Conservation (phyloP, 2,797 vertebrate species). For the Pampus argenteus region DNA sequence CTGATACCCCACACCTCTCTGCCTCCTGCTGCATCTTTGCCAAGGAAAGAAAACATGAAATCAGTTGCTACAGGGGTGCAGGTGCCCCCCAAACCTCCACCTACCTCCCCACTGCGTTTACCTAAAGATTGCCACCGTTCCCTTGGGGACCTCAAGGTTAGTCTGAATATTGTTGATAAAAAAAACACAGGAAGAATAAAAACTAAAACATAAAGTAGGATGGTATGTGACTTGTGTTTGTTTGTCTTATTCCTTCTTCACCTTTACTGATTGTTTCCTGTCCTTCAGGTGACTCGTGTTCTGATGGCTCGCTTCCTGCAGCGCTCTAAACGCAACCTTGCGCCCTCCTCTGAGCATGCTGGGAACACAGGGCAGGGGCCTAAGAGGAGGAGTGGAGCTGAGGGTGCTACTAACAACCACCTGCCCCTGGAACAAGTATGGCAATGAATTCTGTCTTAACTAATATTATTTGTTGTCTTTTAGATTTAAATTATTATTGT, state of each 20-base stretch:
- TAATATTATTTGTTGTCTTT: neutral
- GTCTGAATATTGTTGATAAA: conserved; percentile 1
- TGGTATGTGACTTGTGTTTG: neutral
- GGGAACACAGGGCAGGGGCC: conserved; percentile 82
- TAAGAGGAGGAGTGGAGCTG: conserved; percentile 83
- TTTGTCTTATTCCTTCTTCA: too few relatives aligned
- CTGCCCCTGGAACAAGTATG: conserved; percentile 80
- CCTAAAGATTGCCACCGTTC: conserved; percentile 92
- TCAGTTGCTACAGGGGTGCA: conserved; percentile 71
- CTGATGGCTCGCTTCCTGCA: conserved; percentile 94
- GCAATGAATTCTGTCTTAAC: conserved; percentile 6
- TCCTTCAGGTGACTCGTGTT: conserved; percentile 87
- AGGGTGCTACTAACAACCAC: conserved; percentile 62
- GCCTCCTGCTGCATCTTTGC: conserved; percentile 84
- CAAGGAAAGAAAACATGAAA: conserved; percentile 86
- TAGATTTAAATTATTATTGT: neutral
- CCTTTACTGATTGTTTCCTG: conserved; percentile 48
- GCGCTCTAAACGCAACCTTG: conserved; percentile 90
- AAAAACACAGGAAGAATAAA: neutral
- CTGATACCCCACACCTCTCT: conserved; percentile 81
- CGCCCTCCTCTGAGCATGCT: conserved; percentile 77
- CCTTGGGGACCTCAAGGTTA: conserved; percentile 93
- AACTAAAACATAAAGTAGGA: too few relatives aligned
- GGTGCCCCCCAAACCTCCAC: conserved; percentile 81
- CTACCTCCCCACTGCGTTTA: conserved; percentile 79